phyloP scores from a whole-genome alignment of 2,888 invertebrate genomes.

The Macrosoma leucophasiata region DNA sequence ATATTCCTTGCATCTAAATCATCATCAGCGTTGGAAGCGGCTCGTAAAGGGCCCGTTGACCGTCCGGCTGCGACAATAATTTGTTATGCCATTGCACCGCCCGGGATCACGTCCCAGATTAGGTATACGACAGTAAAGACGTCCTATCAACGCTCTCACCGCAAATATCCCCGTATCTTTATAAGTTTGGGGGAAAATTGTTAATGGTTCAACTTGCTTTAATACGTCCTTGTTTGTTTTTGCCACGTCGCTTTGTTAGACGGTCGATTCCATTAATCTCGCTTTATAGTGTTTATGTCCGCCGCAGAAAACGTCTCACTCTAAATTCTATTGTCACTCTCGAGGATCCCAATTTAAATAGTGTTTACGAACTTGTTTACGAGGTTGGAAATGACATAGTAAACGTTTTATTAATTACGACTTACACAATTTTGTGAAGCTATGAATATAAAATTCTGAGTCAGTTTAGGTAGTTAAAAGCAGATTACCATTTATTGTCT shows the following conservation, averaged over 20 bases:
- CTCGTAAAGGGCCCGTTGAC: constrained; percentile 67
- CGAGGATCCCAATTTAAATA: no score
- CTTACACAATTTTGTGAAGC: no score
- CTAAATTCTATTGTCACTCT: constrained; percentile 11
- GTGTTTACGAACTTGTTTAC: no score
- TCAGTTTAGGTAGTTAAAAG: no score
- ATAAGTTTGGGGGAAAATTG: constrained; percentile 25
- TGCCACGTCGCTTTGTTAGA: constrained; percentile 17
- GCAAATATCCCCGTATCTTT: constrained; percentile 28
- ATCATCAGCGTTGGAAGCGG: constrained; percentile 64
- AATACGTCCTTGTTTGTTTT: constrained; percentile 26
- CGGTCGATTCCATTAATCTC: constrained; percentile 21
- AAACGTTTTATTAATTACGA: no score
- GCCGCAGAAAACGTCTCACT: constrained; percentile 11
- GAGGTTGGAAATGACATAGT: no score
- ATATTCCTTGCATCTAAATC: constrained; percentile 71
- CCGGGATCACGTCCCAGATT: constrained; percentile 33
- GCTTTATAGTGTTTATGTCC: constrained; percentile 18
- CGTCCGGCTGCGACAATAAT: constrained; percentile 45
- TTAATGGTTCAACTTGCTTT: constrained; percentile 24
- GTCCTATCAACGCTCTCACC: constrained; percentile 30
- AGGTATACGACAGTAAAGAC: constrained; percentile 36
- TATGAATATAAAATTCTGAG: no score
- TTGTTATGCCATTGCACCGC: constrained; percentile 42
- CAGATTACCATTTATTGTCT: no score